Conservation (phyloP, 2,797 vertebrate genomes). For the Pterois miles region DNA sequence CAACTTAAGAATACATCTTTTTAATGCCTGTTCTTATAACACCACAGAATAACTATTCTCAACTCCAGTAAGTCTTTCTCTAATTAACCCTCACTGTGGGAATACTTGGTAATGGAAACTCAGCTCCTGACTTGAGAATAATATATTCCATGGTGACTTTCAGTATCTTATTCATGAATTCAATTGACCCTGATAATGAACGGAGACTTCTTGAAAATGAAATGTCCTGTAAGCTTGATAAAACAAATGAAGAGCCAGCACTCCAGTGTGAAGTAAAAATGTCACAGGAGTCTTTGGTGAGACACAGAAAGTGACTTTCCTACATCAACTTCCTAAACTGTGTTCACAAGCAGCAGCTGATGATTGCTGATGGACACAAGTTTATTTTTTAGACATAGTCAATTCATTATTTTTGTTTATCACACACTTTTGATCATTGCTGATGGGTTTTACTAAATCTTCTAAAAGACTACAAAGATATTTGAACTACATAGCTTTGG, state of each 20-base stretch:
- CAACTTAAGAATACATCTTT: conserved; percentile 3
- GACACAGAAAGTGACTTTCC: background rate
- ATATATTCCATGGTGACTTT: conserved; percentile 67
- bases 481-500: background rate
- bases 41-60: conserved; percentile 30
- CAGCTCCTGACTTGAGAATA: conserved; percentile 55
- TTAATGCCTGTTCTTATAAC: background rate
- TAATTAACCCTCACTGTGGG: conserved; percentile 57
- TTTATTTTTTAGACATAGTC: background rate
- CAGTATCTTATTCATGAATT: conserved; percentile 76
- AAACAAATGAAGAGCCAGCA: conserved; percentile 36
- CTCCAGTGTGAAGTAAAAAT: conserved; percentile 3
- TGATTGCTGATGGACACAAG: background rate
- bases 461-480: background rate
- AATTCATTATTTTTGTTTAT: background rate
- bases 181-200: conserved; percentile 67
- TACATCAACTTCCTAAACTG: background rate
- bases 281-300: conserved; percentile 3
- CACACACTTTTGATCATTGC: background rate
- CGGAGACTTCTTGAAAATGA: conserved; percentile 52
- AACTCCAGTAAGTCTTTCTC: conserved; percentile 38
- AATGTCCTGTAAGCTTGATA: conserved; percentile 62
- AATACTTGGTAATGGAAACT: conserved; percentile 61
- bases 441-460: background rate
- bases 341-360: background rate